Base-by-base conservation (phyloP, 2,888 invertebrate species). In the Zygogramma bicolorata region DNA sequence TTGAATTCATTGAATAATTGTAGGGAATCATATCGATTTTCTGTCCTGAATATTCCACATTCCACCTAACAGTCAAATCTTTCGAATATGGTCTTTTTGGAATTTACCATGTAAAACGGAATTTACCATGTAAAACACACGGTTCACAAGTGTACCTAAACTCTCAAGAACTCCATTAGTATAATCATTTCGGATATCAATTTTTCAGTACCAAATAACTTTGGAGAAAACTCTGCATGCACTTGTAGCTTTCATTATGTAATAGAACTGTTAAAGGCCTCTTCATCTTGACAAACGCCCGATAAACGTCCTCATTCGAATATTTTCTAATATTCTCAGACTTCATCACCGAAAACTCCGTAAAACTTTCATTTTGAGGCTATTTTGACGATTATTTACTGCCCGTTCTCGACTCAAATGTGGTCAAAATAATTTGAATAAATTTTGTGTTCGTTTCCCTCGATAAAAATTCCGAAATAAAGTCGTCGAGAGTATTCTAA, bases 401-500 rank as follows among this genome's bases (percentile, higher is more conserved):
- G 13, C 13, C 13, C 5, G 53, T 5, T 53, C 40, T 58, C 13
- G 8, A 59, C 15, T 25, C 25, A 20, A 66, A 66, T 57, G 66
- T 57, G 34, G 22, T 34, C 34, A 8, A 15, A 15, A n/a, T 38
- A 61, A 40, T 34, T 40, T 25, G 22, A 40, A 15, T 25, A 15
- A 40, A 38, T 27, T 59, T 66, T 66, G 8, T 42, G 49, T 59
- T 66, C 59, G 34, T 67, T 59, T 67, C 29, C 18, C 15, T 57
- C 22, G 22, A 65, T 57, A 38, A 3, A 31, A 49, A n/a, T 65
- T 53, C 53, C 25, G 53, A 38, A 53, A 65, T 65, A 65, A 57
- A 46, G 42, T 59, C 22, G 31, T 57, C 31, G 18, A 62, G 58
- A 60, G 58, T 69, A 20, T 22, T 40, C 49, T 61, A 69, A 63